Conservation (phyloP, 2,888 invertebrate species). For the Acanthoscelides obtectus region DNA sequence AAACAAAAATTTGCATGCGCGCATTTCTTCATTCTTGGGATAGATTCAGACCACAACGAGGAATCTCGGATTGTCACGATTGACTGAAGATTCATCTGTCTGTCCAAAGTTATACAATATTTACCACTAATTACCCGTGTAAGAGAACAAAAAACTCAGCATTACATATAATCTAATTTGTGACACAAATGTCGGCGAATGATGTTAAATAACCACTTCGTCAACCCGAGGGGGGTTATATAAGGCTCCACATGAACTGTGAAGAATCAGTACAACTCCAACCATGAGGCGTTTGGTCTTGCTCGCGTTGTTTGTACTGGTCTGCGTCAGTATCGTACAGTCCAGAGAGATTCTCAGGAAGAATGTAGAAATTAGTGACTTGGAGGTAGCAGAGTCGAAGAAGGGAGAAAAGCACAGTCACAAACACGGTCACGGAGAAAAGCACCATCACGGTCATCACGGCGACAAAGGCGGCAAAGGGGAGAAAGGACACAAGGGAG, state of each 20-base stretch:
- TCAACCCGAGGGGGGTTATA: not conserved
- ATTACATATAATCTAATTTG: not conserved
- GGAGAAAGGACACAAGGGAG: slow-evolving; percentile 62
- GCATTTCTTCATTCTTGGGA: not conserved
- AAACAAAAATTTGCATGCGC: not conserved
- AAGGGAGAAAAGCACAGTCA: slow-evolving; percentile 51
- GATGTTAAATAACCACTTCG: not conserved
- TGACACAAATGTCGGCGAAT: not conserved
- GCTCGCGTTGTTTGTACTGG: not conserved
- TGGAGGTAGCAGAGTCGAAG: slow-evolving; percentile 52
- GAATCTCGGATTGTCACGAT: not conserved
- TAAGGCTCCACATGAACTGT: not conserved
- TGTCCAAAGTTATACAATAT: not conserved
- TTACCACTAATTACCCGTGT: not conserved
- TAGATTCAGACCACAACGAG: not conserved
- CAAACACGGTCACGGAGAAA: slow-evolving; percentile 47
- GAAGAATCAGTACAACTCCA: not conserved
- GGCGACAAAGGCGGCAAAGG: slow-evolving; percentile 56
- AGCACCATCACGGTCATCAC: slow-evolving; percentile 49
- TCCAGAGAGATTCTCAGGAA: slow-evolving; percentile 40
- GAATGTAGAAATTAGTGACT: slow-evolving; percentile 48
- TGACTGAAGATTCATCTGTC: not conserved
- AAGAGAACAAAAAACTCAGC: not conserved
- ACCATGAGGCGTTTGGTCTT: not conserved
- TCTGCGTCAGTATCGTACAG: slow-evolving; percentile 41